Percentiles rank a stretch among this genome's conserved stretches.
phyloP scores from a whole-genome alignment of 2,888 invertebrate genomes.

The Operophtera brumata region DNA sequence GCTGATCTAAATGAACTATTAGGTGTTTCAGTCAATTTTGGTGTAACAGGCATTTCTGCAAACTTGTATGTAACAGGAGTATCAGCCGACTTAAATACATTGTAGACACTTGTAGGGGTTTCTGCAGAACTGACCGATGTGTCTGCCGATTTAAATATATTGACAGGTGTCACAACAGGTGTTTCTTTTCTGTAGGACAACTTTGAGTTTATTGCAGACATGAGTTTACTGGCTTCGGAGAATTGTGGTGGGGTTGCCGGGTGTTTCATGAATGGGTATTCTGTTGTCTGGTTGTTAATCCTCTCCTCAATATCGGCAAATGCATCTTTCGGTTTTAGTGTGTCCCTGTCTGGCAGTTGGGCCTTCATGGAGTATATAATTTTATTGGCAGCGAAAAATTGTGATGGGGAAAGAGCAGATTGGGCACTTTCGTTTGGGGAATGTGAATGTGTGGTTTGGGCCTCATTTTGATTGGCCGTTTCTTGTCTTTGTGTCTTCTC shows the following conservation, averaged over 20 bases:
- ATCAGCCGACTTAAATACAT: conserved; percentile 18
- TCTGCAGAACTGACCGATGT: background rate
- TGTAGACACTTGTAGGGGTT: conserved; percentile 16
- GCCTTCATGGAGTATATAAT: conserved; percentile 75
- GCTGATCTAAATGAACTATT: conserved; percentile 43
- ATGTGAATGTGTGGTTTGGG: conserved; percentile 37
- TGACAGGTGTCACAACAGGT: conserved; percentile 15
- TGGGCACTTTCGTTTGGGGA: conserved; percentile 65
- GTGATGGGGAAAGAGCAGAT: conserved; percentile 66
- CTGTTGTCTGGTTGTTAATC: conserved; percentile 66
- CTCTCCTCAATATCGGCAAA: conserved; percentile 74
- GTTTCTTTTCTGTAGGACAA: conserved; percentile 42
- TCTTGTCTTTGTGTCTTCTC: conserved; percentile 40
- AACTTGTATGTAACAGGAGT: conserved; percentile 15
- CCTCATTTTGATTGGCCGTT: conserved; percentile 31
- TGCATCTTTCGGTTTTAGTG: conserved; percentile 62
- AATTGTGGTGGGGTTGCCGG: conserved; percentile 74
- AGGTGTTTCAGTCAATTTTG: conserved; percentile 20
- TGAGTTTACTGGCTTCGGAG: conserved; percentile 69
- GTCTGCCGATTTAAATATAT: conserved; percentile 3
- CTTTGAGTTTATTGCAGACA: conserved; percentile 72
- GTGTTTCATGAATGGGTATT: conserved; percentile 69
- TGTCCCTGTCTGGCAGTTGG: conserved; percentile 66
- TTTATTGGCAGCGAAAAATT: conserved; percentile 72
- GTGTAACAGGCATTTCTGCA: conserved; percentile 14